Evolutionary conservation across 2,797 vertebrate species (phyloP).

Genomic region (Acridotheres tristis): DNA sequence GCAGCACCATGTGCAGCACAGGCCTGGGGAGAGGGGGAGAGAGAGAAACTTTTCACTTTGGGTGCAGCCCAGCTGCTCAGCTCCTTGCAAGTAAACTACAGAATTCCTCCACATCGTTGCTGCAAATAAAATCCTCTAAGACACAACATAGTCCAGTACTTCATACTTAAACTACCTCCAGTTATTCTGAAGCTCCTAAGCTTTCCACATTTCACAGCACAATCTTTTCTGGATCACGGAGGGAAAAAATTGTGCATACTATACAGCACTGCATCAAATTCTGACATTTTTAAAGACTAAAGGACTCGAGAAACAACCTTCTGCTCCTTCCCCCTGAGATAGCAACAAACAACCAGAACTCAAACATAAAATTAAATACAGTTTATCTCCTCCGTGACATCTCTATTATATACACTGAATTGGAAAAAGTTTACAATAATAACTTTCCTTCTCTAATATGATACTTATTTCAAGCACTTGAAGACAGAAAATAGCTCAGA

Average conservation of each 20-base stretch:
- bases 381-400: not conserved
- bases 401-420: not conserved
- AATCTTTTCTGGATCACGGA: not conserved
- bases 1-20: not conserved
- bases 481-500: slow-evolving; percentile 32
- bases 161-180: not conserved
- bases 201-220: not conserved
- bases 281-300: not conserved
- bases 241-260: not conserved
- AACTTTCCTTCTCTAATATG: not conserved
- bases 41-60: not conserved
- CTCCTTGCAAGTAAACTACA: not conserved
- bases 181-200: not conserved
- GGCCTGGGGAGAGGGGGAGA: not conserved
- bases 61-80: not conserved
- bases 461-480: not conserved
- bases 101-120: not conserved
- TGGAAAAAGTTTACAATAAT: slow-evolving; percentile 1
- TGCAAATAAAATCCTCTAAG: not conserved
- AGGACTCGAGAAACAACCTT: not conserved
- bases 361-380: slow-evolving; percentile 22
- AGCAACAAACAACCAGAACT: not conserved
- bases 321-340: not conserved
- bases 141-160: not conserved
- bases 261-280: not conserved